Conservation (phyloP, 2,888 invertebrate genomes). For the Melangyna quadrimaculata region DNA sequence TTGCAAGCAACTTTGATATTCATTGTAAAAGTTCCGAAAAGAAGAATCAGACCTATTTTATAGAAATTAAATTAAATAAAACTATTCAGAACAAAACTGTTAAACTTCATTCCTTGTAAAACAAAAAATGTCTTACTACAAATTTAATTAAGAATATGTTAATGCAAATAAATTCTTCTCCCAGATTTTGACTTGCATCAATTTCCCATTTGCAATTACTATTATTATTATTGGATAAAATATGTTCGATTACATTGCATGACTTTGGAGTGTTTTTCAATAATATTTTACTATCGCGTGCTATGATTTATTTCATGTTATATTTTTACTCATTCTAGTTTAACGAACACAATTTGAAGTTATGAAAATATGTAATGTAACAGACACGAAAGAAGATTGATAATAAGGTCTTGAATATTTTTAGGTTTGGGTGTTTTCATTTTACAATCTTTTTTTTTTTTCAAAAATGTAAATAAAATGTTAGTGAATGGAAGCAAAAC, state of each 20-base stretch:
- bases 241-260: slow-evolving; percentile 2
- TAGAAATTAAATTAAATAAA: too few relatives aligned
- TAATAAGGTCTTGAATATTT: slow-evolving; percentile 4
- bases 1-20: too few relatives aligned
- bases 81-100: too few relatives aligned
- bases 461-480: background rate
- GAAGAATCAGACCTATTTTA: too few relatives aligned
- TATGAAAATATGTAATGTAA: slow-evolving; percentile 10
- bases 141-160: background rate
- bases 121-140: too few relatives aligned
- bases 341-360: background rate
- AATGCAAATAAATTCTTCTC: background rate
- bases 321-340: slow-evolving; percentile 4
- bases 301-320: background rate
- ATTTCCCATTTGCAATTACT: background rate
- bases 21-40: too few relatives aligned
- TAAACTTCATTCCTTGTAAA: too few relatives aligned
- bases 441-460: background rate
- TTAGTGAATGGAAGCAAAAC: background rate
- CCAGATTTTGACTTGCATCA: background rate
- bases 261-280: slow-evolving; percentile 1
- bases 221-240: background rate
- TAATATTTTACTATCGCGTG: slow-evolving; percentile 10
- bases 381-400: slow-evolving; percentile 8
- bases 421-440: background rate